Conservation (phyloP, 92 coral and sea anemone species). For the Parazoanthus atlanticus region DNA sequence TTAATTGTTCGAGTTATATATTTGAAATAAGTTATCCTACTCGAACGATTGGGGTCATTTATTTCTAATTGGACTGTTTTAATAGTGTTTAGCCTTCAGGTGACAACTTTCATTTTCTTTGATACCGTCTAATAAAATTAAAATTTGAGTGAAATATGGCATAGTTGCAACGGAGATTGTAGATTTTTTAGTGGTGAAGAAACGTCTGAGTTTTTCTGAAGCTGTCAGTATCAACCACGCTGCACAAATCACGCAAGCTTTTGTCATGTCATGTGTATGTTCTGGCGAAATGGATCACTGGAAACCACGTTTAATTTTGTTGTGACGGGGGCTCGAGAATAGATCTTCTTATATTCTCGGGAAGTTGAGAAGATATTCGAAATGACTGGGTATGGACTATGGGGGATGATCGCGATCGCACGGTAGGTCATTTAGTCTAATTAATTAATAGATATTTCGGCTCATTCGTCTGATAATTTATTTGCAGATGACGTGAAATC, state of each 20-base stretch:
- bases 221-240: neutral
- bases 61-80: neutral
- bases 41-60: neutral
- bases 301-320: no score
- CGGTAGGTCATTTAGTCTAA: no score
- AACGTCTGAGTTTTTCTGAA: neutral
- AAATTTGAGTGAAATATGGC: neutral
- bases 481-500: slow-evolving; percentile 94
- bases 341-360: no score
- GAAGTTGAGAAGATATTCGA: neutral
- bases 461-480: neutral
- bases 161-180: no score
- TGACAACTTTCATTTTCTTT: neutral
- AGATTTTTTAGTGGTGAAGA: neutral
- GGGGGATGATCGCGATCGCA: neutral
- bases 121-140: neutral
- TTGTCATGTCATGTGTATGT: no score
- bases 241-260: no score
- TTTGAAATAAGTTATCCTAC: neutral
- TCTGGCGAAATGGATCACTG: no score
- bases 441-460: neutral
- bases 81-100: neutral
- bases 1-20: neutral
- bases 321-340: no score
- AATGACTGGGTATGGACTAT: neutral